These are phyloP conservation scores for Pyrgilauda ruficollis DNA, from an alignment of 2,113 vertebrate genomes.

Conservation along the genomic window DNA sequence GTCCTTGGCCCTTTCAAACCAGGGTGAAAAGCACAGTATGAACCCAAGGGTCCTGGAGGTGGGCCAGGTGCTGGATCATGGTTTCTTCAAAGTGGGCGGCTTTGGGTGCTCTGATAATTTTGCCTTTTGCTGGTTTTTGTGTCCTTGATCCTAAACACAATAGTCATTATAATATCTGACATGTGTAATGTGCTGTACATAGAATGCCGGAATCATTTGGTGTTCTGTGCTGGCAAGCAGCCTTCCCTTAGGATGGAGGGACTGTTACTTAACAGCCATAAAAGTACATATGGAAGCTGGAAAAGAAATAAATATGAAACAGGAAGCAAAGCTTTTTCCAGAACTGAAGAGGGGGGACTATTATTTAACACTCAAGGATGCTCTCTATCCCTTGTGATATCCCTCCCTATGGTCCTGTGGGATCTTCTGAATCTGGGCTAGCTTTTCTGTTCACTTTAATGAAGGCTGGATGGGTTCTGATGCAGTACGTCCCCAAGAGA, in stretches of 20 bases:
- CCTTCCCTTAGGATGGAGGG: background rate
- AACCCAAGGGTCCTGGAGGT: background rate
- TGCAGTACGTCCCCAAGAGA: background rate
- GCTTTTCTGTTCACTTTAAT: background rate
- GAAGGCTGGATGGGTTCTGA: background rate
- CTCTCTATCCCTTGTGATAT: background rate
- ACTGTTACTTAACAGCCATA: background rate
- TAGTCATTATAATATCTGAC: background rate
- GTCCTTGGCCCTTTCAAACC: background rate
- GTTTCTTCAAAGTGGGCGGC: background rate
- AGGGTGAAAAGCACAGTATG: background rate
- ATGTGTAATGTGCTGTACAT: background rate
- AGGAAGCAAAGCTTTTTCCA: background rate
- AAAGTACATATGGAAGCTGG: background rate
- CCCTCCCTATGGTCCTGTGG: background rate
- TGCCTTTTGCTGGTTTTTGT: background rate
- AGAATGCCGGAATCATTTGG: background rate
- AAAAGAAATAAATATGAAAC: background rate
- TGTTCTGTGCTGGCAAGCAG: background rate
- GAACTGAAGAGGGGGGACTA: background rate
- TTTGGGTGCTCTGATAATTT: background rate
- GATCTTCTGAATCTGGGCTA: background rate
- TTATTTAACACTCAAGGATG: background rate
- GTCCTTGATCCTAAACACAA: background rate
- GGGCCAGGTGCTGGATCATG: background rate